Evolutionary conservation across 1,140 invertebrate species (phyloP), one percentile per base, ranked within the genome.

Genomic region (Drosophila pseudoobscura): DNA sequence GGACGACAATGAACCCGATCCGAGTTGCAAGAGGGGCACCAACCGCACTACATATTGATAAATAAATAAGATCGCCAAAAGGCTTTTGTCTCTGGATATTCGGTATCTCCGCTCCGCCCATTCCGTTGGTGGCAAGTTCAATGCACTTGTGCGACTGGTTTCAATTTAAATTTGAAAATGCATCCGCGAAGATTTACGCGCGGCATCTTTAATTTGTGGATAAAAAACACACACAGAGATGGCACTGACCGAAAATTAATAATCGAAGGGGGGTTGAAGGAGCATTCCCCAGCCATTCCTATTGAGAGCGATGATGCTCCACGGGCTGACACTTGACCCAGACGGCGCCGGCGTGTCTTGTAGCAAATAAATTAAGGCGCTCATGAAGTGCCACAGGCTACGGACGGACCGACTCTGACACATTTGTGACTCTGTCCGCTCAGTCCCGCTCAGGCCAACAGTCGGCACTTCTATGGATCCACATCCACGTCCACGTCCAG

Each of bases 21-120:
- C 24, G 22, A n/a, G 54, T 6, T 7, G 20, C 22, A 47, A 35
- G 47, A 51, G 17, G 2, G 8, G 24, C n/a, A 11, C 35, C 4
- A 9, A 45, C 51, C 82, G 78, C 70, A 82, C 61, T 64, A 88
- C 78, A 85, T 88, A 82, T 88, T 85, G 82, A 82, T 85, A 87
- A 85, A 85, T 85, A 85, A 88, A 85, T 87, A 85, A 87, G 83
- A 82, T 88, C 56, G 83, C 82, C 78, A 61, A 52, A 74, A 78
- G 82, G 82, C 82, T 70, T 84, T 85, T 85, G 82, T 85, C 77
- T 80, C 51, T 72, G 58, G 45, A 77, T 70, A 77, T 54, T 69
- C 35, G 63, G 63, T 49, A 46, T 69, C 62, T 22, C 49, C 31
- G 49, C 22, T 17, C 51, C 20, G 53, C 44, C 35, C 31, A 60